Conservation (phyloP, 2,888 invertebrate genomes). For the Eilema griseolum region DNA sequence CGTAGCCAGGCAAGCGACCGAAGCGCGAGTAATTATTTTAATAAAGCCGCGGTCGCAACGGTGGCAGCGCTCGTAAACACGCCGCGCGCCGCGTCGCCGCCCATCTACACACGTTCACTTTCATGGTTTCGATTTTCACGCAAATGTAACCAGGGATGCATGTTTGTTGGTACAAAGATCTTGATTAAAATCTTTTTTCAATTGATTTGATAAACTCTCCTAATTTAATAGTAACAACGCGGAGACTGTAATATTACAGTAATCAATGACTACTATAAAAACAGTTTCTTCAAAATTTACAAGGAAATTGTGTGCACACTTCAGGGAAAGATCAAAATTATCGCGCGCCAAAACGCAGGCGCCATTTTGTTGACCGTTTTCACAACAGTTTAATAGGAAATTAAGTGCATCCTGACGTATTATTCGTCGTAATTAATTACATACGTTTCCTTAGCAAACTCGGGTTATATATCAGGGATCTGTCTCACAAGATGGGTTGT, state of each 20-base stretch:
- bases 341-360: slow-evolving; percentile 44
- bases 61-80: slow-evolving; percentile 64
- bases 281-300: slow-evolving; percentile 24
- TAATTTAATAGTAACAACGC: background rate
- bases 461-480: slow-evolving; percentile 80
- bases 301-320: slow-evolving; percentile 32
- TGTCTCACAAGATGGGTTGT: slow-evolving; percentile 83
- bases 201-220: background rate
- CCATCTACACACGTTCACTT: slow-evolving; percentile 53
- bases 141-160: slow-evolving; percentile 55
- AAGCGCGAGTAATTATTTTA: slow-evolving; percentile 70
- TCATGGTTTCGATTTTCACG: slow-evolving; percentile 63
- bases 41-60: slow-evolving; percentile 62
- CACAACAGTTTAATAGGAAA: slow-evolving; percentile 81
- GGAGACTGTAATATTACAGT: background rate
- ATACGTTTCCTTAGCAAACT: slow-evolving; percentile 76
- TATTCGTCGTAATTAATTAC: slow-evolving; percentile 83
- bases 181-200: background rate
- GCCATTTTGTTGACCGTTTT: slow-evolving; percentile 68
- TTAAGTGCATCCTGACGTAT: slow-evolving; percentile 83
- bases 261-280: slow-evolving; percentile 21
- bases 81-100: slow-evolving; percentile 63
- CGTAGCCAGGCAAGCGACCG: slow-evolving; percentile 60
- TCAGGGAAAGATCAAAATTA: slow-evolving; percentile 50
- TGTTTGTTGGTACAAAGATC: slow-evolving; percentile 22